Evolutionary conservation across 1,140 invertebrate genomes (phyloP).

Genomic region (Cydia fagiglandana): DNA sequence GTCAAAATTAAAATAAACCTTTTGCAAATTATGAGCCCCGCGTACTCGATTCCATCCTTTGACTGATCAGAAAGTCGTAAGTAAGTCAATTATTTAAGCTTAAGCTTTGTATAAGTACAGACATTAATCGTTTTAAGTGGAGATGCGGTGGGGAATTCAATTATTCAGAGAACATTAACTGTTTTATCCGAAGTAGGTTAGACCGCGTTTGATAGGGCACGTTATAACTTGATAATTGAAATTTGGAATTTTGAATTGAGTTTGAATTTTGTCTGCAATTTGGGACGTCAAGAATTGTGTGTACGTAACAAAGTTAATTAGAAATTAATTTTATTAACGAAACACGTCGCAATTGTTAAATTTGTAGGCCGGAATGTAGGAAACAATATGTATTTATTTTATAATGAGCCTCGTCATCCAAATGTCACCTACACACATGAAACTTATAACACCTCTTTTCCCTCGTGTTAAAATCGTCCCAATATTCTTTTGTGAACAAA

Average conservation of each 20-base stretch:
- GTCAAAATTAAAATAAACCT: conserved; percentile 4
- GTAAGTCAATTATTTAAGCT: conserved; percentile 8
- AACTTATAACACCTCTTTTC: no score
- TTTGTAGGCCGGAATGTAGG: no score
- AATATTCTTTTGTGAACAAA: no score
- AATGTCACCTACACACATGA: no score
- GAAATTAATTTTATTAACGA: no score
- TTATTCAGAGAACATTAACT: conserved; percentile 7
- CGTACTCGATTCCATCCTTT: conserved; percentile 2
- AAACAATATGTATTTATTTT: no score
- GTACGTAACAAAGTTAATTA: no score
- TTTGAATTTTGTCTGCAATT: background rate
- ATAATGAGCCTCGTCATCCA: no score
- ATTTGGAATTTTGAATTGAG: conserved; percentile 4
- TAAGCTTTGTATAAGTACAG: conserved; percentile 4
- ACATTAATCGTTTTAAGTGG: conserved; percentile 9
- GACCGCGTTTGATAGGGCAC: conserved; percentile 7
- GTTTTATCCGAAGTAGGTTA: background rate
- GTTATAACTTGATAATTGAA: conserved; percentile 11
- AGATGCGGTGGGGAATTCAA: conserved; percentile 13
- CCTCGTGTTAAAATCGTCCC: no score
- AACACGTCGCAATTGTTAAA: no score
- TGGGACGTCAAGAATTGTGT: background rate
- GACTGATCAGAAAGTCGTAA: conserved; percentile 13
- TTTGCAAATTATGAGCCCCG: background rate